A percentile compares a stretch with the other conserved stretches of the same genome.
phyloP scores from a whole-genome alignment of 2,113 vertebrate genomes.

The Hiodon tergisus region DNA sequence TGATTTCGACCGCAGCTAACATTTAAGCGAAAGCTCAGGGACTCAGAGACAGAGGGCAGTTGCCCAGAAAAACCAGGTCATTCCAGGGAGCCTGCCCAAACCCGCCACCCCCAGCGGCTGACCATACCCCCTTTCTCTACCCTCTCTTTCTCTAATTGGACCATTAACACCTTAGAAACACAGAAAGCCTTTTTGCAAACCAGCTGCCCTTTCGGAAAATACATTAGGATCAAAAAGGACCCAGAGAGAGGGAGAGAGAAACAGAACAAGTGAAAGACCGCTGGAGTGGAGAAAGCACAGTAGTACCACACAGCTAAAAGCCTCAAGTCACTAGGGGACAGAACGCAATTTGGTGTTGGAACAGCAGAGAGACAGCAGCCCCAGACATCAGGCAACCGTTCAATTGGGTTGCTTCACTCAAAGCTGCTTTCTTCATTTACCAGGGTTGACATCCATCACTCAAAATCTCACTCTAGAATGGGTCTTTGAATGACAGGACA shows the following conservation, averaged over 20 bases:
- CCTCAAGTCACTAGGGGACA: not conserved
- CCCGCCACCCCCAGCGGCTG: not conserved
- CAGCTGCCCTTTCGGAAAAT: slow-evolving; percentile 3
- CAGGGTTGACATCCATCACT: not conserved
- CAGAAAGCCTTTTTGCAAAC: slow-evolving; percentile 4
- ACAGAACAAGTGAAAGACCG: too few relatives aligned
- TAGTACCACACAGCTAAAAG: not conserved
- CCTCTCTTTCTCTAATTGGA: not conserved
- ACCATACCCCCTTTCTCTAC: not conserved
- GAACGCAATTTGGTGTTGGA: not conserved
- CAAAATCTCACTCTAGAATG: too few relatives aligned
- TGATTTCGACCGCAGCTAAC: too few relatives aligned
- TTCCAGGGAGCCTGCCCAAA: not conserved
- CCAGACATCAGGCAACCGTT: not conserved
- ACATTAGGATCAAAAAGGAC: slow-evolving; percentile 11
- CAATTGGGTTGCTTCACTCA: too few relatives aligned
- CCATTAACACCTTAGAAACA: slow-evolving; percentile 13
- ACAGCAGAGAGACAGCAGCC: not conserved
- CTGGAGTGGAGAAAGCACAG: not conserved
- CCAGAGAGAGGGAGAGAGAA: slow-evolving; percentile 1
- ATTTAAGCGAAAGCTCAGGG: too few relatives aligned
- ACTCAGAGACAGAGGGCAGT: too few relatives aligned
- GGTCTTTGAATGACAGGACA: not conserved
- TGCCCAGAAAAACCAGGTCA: not conserved
- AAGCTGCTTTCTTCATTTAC: not conserved